Conservation (phyloP, 2,113 vertebrate genomes). For the Oceanodroma tethys region DNA sequence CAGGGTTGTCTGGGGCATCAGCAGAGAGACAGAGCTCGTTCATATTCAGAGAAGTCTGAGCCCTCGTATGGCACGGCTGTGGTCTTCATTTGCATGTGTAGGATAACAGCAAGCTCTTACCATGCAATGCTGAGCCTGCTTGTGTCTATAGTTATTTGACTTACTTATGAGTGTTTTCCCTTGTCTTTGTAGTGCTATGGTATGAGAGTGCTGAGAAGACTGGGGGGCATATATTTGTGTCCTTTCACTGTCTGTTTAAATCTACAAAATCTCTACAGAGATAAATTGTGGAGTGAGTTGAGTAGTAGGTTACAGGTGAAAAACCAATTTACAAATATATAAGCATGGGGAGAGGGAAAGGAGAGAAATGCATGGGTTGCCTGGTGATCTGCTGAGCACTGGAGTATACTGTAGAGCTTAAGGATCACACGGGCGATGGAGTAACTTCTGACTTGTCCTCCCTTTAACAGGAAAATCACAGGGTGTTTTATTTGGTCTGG, state of each 20-base stretch:
- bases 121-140: not conserved
- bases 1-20: slow-evolving; percentile 15
- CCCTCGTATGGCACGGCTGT: not conserved
- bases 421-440: not conserved
- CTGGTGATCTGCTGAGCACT: not conserved
- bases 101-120: not conserved
- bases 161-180: not conserved
- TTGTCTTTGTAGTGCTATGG: not conserved
- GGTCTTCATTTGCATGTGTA: not conserved
- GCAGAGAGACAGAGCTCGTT: not conserved
- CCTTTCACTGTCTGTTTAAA: not conserved
- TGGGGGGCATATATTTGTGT: not conserved
- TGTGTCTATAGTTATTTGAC: not conserved
- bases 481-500: not conserved
- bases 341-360: not conserved
- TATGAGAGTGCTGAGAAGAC: not conserved
- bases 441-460: not conserved
- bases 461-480: not conserved
- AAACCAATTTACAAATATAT: not conserved
- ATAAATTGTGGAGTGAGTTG: not conserved
- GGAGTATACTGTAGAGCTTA: not conserved
- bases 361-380: not conserved
- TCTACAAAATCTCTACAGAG: not conserved
- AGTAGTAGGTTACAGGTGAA: not conserved
- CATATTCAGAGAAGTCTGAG: not conserved